Percentiles rank a stretch among this genome's conserved stretches.
Evolutionary conservation across 2,113 vertebrate species (phyloP).

Genomic region (Gymnogyps californianus): DNA sequence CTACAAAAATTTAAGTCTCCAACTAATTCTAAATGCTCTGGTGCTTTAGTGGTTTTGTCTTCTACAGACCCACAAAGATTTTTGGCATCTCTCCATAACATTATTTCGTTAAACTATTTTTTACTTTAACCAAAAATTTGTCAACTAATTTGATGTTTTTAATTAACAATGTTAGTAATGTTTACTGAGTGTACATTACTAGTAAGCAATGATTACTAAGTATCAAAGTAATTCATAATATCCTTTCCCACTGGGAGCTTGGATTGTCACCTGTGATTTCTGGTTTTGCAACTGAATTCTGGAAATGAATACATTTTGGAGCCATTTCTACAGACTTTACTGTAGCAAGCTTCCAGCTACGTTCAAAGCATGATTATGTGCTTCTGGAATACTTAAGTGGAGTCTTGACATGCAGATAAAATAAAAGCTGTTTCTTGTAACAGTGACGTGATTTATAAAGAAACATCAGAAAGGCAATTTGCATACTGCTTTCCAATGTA

Average conservation of each 20-base stretch:
- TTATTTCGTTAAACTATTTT: background rate
- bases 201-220: background rate
- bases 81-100: background rate
- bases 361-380: background rate
- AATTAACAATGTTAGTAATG: background rate
- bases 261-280: background rate
- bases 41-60: background rate
- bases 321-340: background rate
- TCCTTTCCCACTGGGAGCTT: background rate
- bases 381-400: background rate
- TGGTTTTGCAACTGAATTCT: background rate
- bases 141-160: background rate
- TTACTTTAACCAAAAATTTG: background rate
- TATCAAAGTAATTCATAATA: background rate
- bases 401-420: background rate
- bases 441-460: background rate
- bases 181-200: background rate
- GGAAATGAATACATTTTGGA: background rate
- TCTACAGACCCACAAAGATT: background rate
- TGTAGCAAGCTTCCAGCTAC: background rate
- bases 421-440: background rate
- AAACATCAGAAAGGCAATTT: background rate
- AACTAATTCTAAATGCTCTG: constrained; percentile 6
- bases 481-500: background rate
- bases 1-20: background rate